A percentile compares a stretch with the other conserved stretches of the same genome.
Conservation (phyloP, 1,140 invertebrate genomes). For the Limonius californicus region DNA sequence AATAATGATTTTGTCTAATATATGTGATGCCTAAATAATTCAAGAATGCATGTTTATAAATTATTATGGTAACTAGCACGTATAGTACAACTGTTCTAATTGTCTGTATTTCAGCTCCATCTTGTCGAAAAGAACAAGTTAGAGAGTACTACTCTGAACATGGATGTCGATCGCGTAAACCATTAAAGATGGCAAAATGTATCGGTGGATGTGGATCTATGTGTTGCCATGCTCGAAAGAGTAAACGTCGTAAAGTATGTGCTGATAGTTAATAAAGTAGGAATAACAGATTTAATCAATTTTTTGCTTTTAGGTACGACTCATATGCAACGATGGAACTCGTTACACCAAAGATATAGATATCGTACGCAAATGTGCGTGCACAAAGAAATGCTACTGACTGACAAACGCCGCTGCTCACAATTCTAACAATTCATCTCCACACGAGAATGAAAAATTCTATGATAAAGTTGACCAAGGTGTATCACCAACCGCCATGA, state of each 20-base stretch:
- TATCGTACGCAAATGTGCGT: constrained; percentile 90
- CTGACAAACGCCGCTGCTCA: constrained; percentile 47
- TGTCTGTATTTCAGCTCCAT: constrained; percentile 69
- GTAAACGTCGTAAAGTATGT: constrained; percentile 85
- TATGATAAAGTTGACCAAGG: constrained; percentile 15
- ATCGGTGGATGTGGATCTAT: constrained; percentile 56
- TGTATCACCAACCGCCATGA: constrained; percentile 24
- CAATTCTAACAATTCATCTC: constrained; percentile 42
- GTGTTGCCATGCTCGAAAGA: constrained; percentile 80
- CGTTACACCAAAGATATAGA: constrained; percentile 94
- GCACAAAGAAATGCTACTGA: constrained; percentile 79
- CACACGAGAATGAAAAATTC: constrained; percentile 21
- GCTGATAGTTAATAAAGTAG: too few species aligned
- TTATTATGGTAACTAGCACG: too few species aligned
- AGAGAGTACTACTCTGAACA: constrained; percentile 88
- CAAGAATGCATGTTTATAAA: too few species aligned
- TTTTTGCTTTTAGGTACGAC: constrained; percentile 59
- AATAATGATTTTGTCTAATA: too few species aligned
- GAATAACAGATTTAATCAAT: too few species aligned
- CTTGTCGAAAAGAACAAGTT: constrained; percentile 84
- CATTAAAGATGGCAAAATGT: constrained; percentile 86
- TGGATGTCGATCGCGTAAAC: constrained; percentile 80
- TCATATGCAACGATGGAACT: constrained; percentile 88
- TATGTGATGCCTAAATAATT: too few species aligned
- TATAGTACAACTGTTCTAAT: too few species aligned